These are phyloP conservation scores for Tetrapedia diversipes DNA, from an alignment of 2,888 invertebrate species.

Conservation along the genomic window DNA sequence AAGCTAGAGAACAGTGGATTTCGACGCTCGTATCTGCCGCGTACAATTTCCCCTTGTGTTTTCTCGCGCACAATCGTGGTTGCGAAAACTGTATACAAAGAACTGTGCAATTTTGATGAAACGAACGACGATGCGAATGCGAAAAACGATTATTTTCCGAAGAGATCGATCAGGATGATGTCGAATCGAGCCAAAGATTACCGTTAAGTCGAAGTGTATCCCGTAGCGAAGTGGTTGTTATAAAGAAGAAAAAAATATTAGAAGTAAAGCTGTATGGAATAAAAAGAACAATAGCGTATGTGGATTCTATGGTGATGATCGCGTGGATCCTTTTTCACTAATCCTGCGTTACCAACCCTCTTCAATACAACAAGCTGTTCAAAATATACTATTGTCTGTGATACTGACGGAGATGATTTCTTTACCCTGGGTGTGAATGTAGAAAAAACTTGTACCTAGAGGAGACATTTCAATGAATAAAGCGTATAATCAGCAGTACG, in stretches of 20 bases:
- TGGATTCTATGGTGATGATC: slow-evolving; percentile 39
- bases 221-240: slow-evolving; percentile 45
- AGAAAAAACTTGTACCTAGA: not conserved
- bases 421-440: not conserved
- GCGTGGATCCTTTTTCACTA: slow-evolving; percentile 20
- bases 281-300: slow-evolving; percentile 63
- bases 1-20: not conserved
- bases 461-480: not conserved
- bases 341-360: not conserved
- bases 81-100: not conserved
- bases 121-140: slow-evolving; percentile 7
- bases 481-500: not conserved
- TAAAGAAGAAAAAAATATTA: slow-evolving; percentile 51
- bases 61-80: slow-evolving; percentile 1
- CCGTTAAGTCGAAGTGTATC: slow-evolving; percentile 38
- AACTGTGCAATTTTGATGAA: not conserved
- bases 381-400: slow-evolving; percentile 29
- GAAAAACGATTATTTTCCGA: not conserved
- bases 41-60: not conserved
- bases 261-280: slow-evolving; percentile 48
- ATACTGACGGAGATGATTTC: slow-evolving; percentile 14
- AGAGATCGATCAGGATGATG: not conserved
- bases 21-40: slow-evolving; percentile 4
- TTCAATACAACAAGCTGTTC: not conserved
- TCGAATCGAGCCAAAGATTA: slow-evolving; percentile 57